These are phyloP conservation scores for Tragelaphus imberbis DNA, from an alignment of 2,113 vertebrate genomes.

Conservation along the genomic window DNA sequence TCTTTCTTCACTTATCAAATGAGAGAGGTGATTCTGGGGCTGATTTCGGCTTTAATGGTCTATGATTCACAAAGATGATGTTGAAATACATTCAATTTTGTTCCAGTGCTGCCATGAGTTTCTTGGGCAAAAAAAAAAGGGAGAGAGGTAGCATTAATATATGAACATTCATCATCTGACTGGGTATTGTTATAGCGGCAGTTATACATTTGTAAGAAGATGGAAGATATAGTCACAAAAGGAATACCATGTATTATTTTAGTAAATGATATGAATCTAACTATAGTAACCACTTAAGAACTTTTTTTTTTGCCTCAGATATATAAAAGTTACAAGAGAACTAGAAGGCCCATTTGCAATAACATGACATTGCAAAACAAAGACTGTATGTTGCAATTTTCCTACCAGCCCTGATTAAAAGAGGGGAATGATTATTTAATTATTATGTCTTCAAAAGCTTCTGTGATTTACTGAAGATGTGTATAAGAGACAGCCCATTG, in stretches of 20 bases:
- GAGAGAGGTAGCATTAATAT: neutral
- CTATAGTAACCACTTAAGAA: neutral
- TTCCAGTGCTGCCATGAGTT: neutral
- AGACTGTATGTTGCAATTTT: neutral
- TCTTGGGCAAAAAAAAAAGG: neutral
- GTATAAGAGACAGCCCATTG: too few relatives aligned
- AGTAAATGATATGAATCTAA: constrained; percentile 36
- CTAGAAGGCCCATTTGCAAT: neutral
- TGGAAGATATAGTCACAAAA: constrained; percentile 36
- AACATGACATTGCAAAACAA: constrained; percentile 16
- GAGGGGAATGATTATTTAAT: neutral
- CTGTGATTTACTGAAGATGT: neutral
- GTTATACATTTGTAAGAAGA: constrained; percentile 32
- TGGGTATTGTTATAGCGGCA: neutral
- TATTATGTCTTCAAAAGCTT: neutral
- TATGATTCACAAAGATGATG: neutral
- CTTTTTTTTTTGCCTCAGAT: neutral
- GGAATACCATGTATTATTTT: neutral
- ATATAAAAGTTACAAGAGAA: constrained; percentile 1
- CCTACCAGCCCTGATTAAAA: neutral
- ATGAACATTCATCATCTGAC: neutral
- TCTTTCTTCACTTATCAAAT: neutral
- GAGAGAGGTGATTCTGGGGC: neutral
- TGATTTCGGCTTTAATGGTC: neutral
- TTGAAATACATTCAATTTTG: neutral